These are phyloP conservation scores for Zootermopsis nevadensis DNA, from an alignment of 2,888 invertebrate genomes.

Conservation along the genomic window DNA sequence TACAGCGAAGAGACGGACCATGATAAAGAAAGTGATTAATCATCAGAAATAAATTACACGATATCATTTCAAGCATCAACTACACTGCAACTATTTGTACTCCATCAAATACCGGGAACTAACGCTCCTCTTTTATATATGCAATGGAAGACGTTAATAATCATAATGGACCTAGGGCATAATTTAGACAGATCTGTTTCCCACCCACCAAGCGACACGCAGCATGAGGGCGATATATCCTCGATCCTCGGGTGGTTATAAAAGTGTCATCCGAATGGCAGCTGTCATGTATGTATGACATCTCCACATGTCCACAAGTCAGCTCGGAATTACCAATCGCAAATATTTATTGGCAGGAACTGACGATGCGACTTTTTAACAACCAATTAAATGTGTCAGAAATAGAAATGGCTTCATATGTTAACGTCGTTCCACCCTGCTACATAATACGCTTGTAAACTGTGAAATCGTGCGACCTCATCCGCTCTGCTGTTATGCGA, in stretches of 20 bases:
- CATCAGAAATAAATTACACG: no score
- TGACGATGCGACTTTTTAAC: background rate
- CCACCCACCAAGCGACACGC: background rate
- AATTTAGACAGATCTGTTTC: background rate
- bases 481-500: no score
- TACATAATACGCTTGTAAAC: no score
- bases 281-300: background rate
- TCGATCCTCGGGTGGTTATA: background rate
- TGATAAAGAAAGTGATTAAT: no score
- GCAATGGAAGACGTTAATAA: background rate
- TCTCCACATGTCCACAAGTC: background rate
- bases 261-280: background rate
- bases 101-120: no score
- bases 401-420: background rate
- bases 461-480: no score
- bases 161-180: background rate
- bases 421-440: no score
- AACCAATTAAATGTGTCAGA: background rate
- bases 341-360: background rate
- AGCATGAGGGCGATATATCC: background rate
- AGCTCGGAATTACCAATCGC: background rate
- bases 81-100: no score
- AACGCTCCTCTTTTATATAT: no score
- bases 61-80: no score
- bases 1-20: no score